phyloP scores from a whole-genome alignment of 2,113 vertebrate genomes.

The Laticauda laticaudata region DNA sequence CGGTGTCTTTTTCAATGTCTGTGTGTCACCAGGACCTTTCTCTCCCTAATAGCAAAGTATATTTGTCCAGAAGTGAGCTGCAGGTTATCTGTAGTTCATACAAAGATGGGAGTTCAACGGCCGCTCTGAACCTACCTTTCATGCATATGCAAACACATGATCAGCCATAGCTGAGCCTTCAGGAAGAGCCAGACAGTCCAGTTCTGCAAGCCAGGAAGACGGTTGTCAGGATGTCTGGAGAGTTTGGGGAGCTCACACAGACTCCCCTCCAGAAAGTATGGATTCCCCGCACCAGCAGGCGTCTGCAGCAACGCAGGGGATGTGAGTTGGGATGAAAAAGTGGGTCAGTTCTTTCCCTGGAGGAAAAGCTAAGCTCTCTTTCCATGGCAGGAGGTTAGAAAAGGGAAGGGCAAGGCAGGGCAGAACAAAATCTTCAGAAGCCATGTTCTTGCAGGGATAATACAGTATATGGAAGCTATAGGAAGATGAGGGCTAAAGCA shows the following conservation, averaged over 20 bases:
- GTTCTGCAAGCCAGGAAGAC: neutral
- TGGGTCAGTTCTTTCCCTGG: too few relatives aligned
- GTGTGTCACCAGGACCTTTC: neutral
- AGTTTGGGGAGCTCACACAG: conserved; percentile 75
- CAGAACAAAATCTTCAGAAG: neutral
- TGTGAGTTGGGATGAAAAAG: conserved; percentile 77
- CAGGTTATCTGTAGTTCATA: conserved; percentile 43
- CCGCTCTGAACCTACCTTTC: neutral
- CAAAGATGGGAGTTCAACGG: conserved; percentile 39
- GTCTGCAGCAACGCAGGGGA: conserved; percentile 76
- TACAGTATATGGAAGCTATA: neutral
- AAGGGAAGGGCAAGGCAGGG: neutral
- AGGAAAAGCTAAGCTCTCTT: neutral
- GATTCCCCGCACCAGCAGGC: conserved; percentile 77
- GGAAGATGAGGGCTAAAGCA: neutral
- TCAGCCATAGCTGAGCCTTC: neutral
- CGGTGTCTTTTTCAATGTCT: neutral
- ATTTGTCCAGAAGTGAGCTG: neutral
- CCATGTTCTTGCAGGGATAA: neutral
- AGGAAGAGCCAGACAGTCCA: conserved; percentile 17
- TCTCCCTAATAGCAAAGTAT: neutral
- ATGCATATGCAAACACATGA: conserved; percentile 17
- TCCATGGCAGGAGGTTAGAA: neutral
- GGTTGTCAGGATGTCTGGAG: conserved; percentile 61
- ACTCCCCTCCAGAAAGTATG: conserved; percentile 87